Percentiles rank a stretch among this genome's conserved stretches.
These are phyloP conservation scores for Phalacrocorax aristotelis DNA, from an alignment of 2,113 vertebrate species.

Conservation along the genomic window DNA sequence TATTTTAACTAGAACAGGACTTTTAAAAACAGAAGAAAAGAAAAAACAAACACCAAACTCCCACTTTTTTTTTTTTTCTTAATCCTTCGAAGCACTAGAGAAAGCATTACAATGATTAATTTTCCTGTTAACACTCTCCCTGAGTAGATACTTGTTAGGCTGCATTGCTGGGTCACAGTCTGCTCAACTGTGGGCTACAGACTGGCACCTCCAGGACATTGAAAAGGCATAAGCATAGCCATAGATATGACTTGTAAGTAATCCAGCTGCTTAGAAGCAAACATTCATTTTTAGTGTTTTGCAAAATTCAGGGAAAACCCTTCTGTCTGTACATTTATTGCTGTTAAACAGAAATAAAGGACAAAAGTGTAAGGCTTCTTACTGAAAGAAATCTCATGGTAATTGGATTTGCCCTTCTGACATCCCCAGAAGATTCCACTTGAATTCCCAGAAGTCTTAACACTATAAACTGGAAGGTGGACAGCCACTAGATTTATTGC, in stretches of 20 bases:
- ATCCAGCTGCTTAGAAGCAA: not conserved
- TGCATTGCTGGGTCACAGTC: not conserved
- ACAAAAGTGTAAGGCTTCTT: not conserved
- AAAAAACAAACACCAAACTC: not conserved
- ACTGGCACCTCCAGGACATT: not conserved
- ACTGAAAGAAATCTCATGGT: not conserved
- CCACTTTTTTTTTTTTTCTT: not conserved
- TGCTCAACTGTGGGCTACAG: not conserved
- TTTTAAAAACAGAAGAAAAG: not conserved
- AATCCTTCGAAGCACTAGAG: not conserved
- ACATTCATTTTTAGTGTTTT: not conserved
- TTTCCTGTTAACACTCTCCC: not conserved
- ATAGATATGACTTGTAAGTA: not conserved
- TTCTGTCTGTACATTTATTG: not conserved
- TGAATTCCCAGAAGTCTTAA: not conserved
- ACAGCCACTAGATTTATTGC: not conserved
- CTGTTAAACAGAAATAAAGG: not conserved
- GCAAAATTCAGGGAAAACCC: not conserved
- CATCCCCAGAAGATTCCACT: not conserved
- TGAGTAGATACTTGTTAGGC: not conserved
- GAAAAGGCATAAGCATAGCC: not conserved
- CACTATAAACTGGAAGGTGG: not conserved
- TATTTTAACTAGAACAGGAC: not conserved
- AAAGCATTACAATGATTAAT: not conserved
- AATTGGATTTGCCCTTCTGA: not conserved